Evolutionary conservation across 1,140 invertebrate genomes (phyloP), one percentile per base, ranked within the genome.

Genomic region (Lucilia sericata): DNA sequence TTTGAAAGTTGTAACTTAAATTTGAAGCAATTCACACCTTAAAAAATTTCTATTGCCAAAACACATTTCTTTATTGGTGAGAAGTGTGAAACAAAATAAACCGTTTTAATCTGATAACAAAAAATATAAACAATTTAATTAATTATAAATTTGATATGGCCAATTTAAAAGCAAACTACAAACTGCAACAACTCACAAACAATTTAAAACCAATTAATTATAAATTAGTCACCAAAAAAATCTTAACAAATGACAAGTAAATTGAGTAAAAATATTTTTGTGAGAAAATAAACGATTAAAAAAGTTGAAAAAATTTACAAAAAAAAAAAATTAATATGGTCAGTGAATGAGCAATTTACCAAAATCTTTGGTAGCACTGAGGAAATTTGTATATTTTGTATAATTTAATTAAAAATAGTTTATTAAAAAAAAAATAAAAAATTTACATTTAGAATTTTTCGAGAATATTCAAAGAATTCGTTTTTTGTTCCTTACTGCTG

Each of bases 221-320:
- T 70, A 70, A 70, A 70, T 70, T 70, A 70, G 65, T 70, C 65
- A 70, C 65, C 65, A 21, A 70, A 70, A 30, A 30, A 70, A 60
- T 60, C 60, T 70, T 19, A 19, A 70, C 60, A 70, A 70, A 70
- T 21, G 60, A 70, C 60, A 70, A 21, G 60, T 70, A 70, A 70
- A 70, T 70, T 70, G 65, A 21, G 21, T 21, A 70, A 70, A 70
- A 70, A 70, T 42, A 42, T 42, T 1, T 42, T 8, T 42, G 42
- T 3, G 5, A 30, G 3, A 55, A 55, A 55, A 13, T 10, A 55
- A 55, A 55, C 12, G 42, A 3, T 42, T 42, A 55, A 55, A 55
- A 49, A 49, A 49, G 13, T 55, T 55, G 1, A 42, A 7, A 42
- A 36, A 36, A 51, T 51, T 7, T 7, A 51, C 49, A 51, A 51